Conservation (phyloP, 1,140 invertebrate genomes). For the Aradophagus sp. region DNA sequence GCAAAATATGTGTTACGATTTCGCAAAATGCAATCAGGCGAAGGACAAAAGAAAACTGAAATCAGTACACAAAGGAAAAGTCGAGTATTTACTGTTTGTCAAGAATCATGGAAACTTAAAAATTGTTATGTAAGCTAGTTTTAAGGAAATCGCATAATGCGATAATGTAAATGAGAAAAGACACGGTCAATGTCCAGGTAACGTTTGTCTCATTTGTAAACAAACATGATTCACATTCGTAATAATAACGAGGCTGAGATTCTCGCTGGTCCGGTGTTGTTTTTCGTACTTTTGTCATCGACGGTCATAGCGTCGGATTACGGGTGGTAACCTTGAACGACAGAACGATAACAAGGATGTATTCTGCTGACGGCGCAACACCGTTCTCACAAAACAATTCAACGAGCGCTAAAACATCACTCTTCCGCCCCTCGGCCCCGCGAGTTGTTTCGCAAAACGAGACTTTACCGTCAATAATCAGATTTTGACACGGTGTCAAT, state of each 20-base stretch:
- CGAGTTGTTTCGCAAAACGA: conserved; percentile 31
- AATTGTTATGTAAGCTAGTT: too few relatives aligned
- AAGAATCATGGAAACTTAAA: too few relatives aligned
- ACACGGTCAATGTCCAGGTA: too few relatives aligned
- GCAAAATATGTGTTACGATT: too few relatives aligned
- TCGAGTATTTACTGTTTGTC: too few relatives aligned
- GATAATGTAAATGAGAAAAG: too few relatives aligned
- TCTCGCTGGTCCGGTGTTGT: conserved; percentile 7
- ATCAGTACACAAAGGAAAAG: too few relatives aligned
- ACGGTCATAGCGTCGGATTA: conserved; percentile 24
- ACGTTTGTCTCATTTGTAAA: conserved; percentile 19
- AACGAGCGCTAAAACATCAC: conserved; percentile 20
- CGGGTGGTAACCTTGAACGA: conserved; percentile 59
- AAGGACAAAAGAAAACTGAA: too few relatives aligned
- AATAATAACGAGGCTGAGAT: conserved; percentile 6
- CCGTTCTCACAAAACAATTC: conserved; percentile 35
- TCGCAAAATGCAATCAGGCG: too few relatives aligned
- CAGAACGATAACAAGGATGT: conserved; percentile 65
- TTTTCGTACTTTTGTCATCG: conserved; percentile 26
- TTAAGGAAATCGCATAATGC: too few relatives aligned
- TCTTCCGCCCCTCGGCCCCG: conserved; percentile 27
- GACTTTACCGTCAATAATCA: conserved; percentile 36
- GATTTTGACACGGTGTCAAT: conserved; percentile 41
- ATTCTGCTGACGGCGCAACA: conserved; percentile 66
- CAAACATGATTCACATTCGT: too few relatives aligned